phyloP scores from a whole-genome alignment of 92 coral and sea anemone genomes.

The Galaxea fascicularis region DNA sequence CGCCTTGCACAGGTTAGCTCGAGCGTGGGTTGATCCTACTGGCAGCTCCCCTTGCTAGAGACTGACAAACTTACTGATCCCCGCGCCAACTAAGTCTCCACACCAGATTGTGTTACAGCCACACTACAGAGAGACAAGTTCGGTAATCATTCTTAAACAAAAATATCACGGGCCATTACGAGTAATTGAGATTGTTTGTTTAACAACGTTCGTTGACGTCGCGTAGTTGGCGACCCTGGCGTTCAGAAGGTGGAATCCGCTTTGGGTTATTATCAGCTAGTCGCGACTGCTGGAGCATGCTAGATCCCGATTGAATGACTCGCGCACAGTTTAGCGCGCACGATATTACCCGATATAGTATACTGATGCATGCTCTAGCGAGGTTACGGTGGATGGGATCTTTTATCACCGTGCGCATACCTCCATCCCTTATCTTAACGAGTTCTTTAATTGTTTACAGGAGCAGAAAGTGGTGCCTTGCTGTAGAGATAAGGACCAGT shows the following conservation, averaged over 20 bases:
- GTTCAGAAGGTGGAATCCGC: slow-evolving; percentile 22
- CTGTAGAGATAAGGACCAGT: slow-evolving; percentile 48
- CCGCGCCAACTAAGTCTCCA: slow-evolving; percentile 19
- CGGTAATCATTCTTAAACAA: slow-evolving; percentile 66
- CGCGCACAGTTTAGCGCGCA: slow-evolving; percentile 8
- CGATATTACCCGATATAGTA: slow-evolving; percentile 10
- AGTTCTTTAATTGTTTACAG: slow-evolving; percentile 73
- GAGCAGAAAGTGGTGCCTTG: slow-evolving; percentile 51
- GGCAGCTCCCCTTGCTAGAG: not conserved
- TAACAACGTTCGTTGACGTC: slow-evolving; percentile 69
- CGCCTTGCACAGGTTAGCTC: not conserved
- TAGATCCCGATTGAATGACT: slow-evolving; percentile 30
- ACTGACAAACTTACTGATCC: slow-evolving; percentile 28
- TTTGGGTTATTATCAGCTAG: slow-evolving; percentile 21
- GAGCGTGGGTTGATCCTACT: not conserved
- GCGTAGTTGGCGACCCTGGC: slow-evolving; percentile 22
- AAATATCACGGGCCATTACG: slow-evolving; percentile 76
- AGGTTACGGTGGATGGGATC: slow-evolving; percentile 9
- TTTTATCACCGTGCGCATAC: slow-evolving; percentile 71
- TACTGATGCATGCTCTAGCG: not conserved
- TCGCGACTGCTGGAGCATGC: slow-evolving; percentile 34
- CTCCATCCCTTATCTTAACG: slow-evolving; percentile 70
- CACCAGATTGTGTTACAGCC: slow-evolving; percentile 58
- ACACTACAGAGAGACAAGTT: slow-evolving; percentile 35
- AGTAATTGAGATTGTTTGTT: slow-evolving; percentile 78